A percentile compares a stretch with the other conserved stretches of the same genome.
phyloP scores from a whole-genome alignment of 2,797 vertebrate genomes.

The Heterohyrax brucei region DNA sequence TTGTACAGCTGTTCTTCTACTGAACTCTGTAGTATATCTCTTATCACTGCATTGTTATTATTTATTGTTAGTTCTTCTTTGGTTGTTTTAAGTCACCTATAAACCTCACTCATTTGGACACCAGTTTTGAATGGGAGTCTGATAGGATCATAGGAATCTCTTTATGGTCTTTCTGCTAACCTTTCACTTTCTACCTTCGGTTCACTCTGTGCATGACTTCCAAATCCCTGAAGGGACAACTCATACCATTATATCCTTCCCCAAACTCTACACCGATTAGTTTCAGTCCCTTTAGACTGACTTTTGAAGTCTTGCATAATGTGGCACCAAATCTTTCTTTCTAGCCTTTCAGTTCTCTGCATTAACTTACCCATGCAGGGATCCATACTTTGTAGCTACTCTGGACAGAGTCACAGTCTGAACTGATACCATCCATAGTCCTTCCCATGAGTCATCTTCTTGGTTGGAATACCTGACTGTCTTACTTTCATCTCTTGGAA shows the following conservation, averaged over 20 bases:
- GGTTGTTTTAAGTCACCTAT: background rate
- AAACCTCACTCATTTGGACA: background rate
- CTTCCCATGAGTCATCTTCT: background rate
- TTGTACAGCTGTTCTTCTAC: background rate
- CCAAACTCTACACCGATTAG: background rate
- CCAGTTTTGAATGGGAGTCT: background rate
- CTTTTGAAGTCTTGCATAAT: background rate
- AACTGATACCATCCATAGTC: rapidly evolving
- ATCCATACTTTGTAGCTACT: background rate
- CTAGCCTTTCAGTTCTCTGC: background rate
- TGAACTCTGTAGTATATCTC: background rate
- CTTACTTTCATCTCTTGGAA: background rate
- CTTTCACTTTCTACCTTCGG: background rate
- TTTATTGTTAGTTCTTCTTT: conserved; percentile 1
- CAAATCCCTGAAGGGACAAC: background rate
- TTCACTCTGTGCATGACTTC: background rate
- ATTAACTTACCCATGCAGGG: background rate
- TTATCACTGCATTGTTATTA: background rate
- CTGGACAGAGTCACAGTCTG: background rate
- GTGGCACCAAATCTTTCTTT: conserved; percentile 1
- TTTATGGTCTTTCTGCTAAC: background rate
- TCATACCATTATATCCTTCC: background rate
- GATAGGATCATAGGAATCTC: background rate
- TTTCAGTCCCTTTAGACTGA: background rate
- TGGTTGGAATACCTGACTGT: background rate